phyloP scores from a whole-genome alignment of 2,888 invertebrate species.

The Bimastos eiseni region DNA sequence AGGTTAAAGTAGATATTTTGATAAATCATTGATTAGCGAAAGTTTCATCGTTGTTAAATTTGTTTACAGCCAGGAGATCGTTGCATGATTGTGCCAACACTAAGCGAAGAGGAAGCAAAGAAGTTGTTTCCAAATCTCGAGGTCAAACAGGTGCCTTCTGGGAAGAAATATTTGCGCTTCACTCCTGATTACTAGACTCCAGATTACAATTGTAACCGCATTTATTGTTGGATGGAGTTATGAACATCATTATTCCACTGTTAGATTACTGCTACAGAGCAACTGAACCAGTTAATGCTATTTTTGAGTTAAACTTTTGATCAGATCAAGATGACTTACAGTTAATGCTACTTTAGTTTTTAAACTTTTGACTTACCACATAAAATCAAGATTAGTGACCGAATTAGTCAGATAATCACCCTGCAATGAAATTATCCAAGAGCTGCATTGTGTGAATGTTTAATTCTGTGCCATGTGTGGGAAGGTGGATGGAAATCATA shows the following conservation, averaged over 20 bases:
- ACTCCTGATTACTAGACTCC: conserved; percentile 38
- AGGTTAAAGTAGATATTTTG: too few relatives aligned
- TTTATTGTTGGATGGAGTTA: not conserved
- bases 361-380: not conserved
- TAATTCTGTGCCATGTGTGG: not conserved
- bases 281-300: not conserved
- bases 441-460: not conserved
- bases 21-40: too few relatives aligned
- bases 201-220: not conserved
- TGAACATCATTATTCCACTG: not conserved
- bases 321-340: too few relatives aligned
- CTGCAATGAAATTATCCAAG: not conserved
- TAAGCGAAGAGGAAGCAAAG: conserved; percentile 73
- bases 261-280: not conserved
- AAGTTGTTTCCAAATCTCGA: conserved; percentile 74
- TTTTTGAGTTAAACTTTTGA: not conserved
- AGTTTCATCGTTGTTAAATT: not conserved
- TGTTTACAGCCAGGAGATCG: conserved; percentile 74
- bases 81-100: conserved; percentile 86
- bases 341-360: too few relatives aligned
- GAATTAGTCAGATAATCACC: too few relatives aligned
- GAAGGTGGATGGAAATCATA: too few relatives aligned
- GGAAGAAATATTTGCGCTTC: conserved; percentile 77
- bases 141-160: conserved; percentile 73
- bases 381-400: not conserved